Evolutionary conservation across 1,140 invertebrate genomes (phyloP), one percentile per base, ranked within the genome.

Genomic region (Eurosta solidaginis): DNA sequence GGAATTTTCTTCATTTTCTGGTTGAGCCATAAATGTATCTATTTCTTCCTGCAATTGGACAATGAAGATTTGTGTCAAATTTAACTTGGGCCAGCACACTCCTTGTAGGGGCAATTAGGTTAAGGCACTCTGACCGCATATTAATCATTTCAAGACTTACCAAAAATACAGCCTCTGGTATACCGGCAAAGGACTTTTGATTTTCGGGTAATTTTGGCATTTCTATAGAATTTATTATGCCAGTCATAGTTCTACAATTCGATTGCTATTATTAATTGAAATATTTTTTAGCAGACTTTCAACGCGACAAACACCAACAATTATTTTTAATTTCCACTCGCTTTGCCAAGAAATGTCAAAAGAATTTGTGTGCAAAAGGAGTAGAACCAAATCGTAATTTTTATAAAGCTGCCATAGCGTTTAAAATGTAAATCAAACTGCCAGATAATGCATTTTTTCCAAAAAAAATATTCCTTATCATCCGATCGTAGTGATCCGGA

Each of bases 11-110:
- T 92, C 91, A 83, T 96, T 96, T 86, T 96, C 96, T 29, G 93
- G 89, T 80, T 92, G 89, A 80, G 91, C 91, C 95, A 99, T 97
- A 87, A 94, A 99, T 63, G 93, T 91, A 85, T 98, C 96, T 14
- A 99, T 97, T 93, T 99, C 96, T 85, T 98, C 96, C 97, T 98
- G 50, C 1, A 50, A 77, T 44, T 40, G 33, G 50, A 49, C 20
- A 12, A 5, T 6, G n/a, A 77, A 50, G 20, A 78, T 50, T 68
- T n/a, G 6, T 27, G 29, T 5, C 10, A 27, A 5, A 14, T 27
- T 47, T 27, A 47, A 42, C 40, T 74, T 74, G 45, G 20, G 73
- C 22, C n/a, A 27, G 22, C 22, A 33, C 22, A 44, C 20, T 14
- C 73, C 40, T 17, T 44, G 36, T 44, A 22, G 25, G 44, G 44